A percentile compares a stretch with the other conserved stretches of the same genome.
phyloP scores from a whole-genome alignment of 2,113 vertebrate genomes.

The Charina bottae region DNA sequence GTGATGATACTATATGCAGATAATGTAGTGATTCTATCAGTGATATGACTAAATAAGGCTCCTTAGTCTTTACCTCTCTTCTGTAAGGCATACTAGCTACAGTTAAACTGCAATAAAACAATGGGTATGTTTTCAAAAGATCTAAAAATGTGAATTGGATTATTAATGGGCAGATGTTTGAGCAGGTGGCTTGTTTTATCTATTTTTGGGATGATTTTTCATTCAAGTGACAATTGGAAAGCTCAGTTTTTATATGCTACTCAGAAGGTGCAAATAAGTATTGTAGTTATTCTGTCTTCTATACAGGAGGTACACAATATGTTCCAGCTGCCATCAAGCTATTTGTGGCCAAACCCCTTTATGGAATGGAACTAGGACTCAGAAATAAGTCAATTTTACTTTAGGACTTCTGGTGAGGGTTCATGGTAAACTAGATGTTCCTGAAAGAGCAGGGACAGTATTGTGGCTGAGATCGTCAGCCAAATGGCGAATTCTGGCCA shows the following conservation, averaged over 20 bases:
- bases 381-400: neutral
- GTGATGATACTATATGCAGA: too few species aligned
- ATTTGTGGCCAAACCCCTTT: neutral
- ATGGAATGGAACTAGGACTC: neutral
- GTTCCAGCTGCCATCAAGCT: neutral
- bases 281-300: neutral
- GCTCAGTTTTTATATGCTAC: neutral
- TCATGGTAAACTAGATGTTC: too few species aligned
- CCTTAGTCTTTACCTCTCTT: neutral
- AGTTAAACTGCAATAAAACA: neutral
- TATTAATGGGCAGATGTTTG: neutral
- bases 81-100: neutral
- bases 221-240: neutral
- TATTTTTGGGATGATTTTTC: neutral
- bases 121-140: neutral
- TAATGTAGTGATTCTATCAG: too few species aligned
- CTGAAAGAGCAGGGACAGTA: too few species aligned
- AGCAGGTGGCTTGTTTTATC: neutral
- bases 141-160: neutral
- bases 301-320: neutral
- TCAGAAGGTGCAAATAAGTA: neutral
- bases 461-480: too few species aligned
- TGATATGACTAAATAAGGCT: neutral
- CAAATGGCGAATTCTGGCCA: too few species aligned
- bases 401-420: too few species aligned